phyloP scores from a whole-genome alignment of 1,140 invertebrate genomes.

The Drosophila orosa region DNA sequence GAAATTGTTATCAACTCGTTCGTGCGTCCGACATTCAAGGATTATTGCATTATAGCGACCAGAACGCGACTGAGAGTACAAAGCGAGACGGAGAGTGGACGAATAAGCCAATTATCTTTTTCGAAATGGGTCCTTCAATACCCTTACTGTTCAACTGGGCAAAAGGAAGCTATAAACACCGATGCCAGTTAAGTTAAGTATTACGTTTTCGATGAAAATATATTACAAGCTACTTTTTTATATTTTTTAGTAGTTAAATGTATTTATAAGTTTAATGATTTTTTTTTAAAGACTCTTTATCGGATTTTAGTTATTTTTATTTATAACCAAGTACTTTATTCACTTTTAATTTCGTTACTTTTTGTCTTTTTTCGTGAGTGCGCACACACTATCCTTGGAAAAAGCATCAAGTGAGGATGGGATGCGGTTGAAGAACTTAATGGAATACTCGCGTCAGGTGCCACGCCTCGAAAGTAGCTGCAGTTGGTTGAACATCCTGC shows the following conservation, averaged over 20 bases:
- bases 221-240: too few species aligned
- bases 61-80: slow-evolving; percentile 30
- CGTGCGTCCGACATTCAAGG: slow-evolving; percentile 75
- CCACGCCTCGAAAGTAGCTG: slow-evolving; percentile 23
- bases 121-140: slow-evolving; percentile 13
- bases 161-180: background rate
- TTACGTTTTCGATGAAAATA: too few species aligned
- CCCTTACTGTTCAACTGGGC: background rate
- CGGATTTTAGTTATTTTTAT: background rate
- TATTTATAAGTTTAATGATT: too few species aligned
- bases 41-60: slow-evolving; percentile 76
- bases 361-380: background rate
- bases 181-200: background rate
- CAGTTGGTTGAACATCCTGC: slow-evolving; percentile 43
- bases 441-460: slow-evolving; percentile 55
- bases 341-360: background rate
- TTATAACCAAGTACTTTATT: background rate
- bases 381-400: background rate
- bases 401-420: background rate
- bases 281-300: background rate
- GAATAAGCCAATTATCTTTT: slow-evolving; percentile 6
- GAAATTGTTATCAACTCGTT: slow-evolving; percentile 82
- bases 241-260: too few species aligned
- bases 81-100: background rate
- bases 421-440: slow-evolving; percentile 26